Percentiles rank a stretch among this genome's conserved stretches.
phyloP scores from a whole-genome alignment of 2,888 invertebrate genomes.

The Eupithecia exiguata region DNA sequence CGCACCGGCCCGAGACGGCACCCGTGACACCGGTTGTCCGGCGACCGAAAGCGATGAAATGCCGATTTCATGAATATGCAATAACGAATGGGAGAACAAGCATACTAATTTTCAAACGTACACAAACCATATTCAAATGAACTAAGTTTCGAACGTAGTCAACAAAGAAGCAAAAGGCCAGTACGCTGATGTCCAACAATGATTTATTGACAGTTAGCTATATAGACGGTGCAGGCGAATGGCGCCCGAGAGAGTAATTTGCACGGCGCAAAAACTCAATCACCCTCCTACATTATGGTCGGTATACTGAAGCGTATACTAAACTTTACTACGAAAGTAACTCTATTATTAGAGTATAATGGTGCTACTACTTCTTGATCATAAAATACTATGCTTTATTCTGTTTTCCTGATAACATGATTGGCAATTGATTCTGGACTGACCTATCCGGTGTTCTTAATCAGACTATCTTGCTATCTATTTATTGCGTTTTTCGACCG shows the following conservation, averaged over 20 bases:
- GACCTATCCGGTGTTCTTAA: background rate
- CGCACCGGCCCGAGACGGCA: constrained; percentile 61
- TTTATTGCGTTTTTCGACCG: background rate
- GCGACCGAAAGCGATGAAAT: constrained; percentile 50
- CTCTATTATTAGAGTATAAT: background rate
- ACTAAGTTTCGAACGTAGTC: background rate
- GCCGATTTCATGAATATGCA: constrained; percentile 36
- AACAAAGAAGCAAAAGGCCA: constrained; percentile 16
- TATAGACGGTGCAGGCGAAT: constrained; percentile 49
- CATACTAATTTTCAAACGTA: constrained; percentile 14
- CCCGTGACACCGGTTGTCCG: constrained; percentile 52
- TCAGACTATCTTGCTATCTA: background rate
- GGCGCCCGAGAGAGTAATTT: constrained; percentile 66
- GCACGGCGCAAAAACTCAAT: constrained; percentile 64
- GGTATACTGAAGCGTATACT: constrained; percentile 39
- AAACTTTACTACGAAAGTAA: constrained; percentile 26
- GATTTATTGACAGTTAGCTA: constrained; percentile 67
- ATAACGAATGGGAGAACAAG: constrained; percentile 19
- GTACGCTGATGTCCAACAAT: constrained; percentile 44
- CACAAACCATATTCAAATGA: constrained; percentile 14
- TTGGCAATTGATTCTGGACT: background rate
- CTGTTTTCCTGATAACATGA: background rate
- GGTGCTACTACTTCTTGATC: background rate
- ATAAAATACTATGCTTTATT: background rate
- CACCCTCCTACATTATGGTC: constrained; percentile 47